These are phyloP conservation scores for Sebastes itinus DNA, from an alignment of 2,797 vertebrate genomes.

Conservation along the genomic window DNA sequence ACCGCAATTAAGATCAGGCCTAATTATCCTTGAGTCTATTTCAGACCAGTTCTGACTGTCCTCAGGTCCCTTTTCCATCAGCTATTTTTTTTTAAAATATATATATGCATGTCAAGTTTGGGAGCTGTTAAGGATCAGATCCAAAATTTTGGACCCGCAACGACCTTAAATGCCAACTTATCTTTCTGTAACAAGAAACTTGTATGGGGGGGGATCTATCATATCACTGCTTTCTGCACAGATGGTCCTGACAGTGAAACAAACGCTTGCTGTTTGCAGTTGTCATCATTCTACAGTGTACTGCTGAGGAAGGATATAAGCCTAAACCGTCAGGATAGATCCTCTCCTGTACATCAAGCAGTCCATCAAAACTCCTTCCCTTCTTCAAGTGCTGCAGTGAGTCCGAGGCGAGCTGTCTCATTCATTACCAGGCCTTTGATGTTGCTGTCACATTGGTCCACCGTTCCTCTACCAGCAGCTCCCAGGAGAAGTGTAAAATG, in stretches of 20 bases:
- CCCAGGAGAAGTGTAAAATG: constrained; percentile 61
- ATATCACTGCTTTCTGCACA: constrained; percentile 26
- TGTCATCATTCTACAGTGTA: constrained; percentile 21
- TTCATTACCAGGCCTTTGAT: constrained; percentile 66
- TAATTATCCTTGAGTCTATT: background rate
- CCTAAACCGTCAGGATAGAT: constrained; percentile 25
- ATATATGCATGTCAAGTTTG: background rate
- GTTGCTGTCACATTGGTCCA: constrained; percentile 66
- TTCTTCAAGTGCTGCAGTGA: constrained; percentile 22
- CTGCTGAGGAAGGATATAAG: constrained; percentile 21
- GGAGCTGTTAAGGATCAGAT: background rate
- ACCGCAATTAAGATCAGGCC: background rate
- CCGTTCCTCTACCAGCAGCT: constrained; percentile 46
- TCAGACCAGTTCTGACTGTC: too few species aligned
- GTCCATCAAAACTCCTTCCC: constrained; percentile 33
- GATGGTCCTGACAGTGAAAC: constrained; percentile 23
- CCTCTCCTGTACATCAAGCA: constrained; percentile 24
- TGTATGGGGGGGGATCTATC: constrained; percentile 1
- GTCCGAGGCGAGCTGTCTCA: constrained; percentile 13
- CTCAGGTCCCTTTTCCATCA: background rate
- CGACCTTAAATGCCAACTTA: constrained; percentile 5
- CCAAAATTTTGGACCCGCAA: background rate
- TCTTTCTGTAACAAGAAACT: constrained; percentile 1
- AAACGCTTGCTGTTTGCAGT: constrained; percentile 26
- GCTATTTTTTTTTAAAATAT: background rate